Conservation (phyloP, 2,888 invertebrate genomes). For the Crossocerus cetratus region DNA sequence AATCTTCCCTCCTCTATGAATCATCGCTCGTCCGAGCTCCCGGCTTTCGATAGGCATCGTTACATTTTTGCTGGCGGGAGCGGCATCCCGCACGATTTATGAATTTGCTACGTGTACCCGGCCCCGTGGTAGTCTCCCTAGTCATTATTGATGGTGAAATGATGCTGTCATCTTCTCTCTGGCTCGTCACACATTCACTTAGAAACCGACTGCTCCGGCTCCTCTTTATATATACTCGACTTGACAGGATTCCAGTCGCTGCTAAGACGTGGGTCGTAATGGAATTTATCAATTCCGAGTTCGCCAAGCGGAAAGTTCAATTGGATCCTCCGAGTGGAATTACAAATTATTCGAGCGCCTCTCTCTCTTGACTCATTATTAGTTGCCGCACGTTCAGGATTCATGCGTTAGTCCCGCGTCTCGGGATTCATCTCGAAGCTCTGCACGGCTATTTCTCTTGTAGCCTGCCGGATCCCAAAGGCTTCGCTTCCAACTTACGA, state of each 20-base stretch:
- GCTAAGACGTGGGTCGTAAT: neutral
- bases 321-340: constrained; percentile 19
- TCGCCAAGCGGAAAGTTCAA: constrained; percentile 9
- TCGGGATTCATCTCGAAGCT: constrained; percentile 44
- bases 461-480: constrained; percentile 43
- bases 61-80: constrained; percentile 8
- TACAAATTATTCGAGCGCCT: constrained; percentile 37
- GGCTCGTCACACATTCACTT: too few species aligned
- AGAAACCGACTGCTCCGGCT: too few species aligned
- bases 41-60: constrained; percentile 6
- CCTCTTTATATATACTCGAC: too few species aligned
- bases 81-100: constrained; percentile 5
- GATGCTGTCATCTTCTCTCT: neutral
- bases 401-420: constrained; percentile 35
- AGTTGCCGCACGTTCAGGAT: constrained; percentile 25
- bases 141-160: neutral
- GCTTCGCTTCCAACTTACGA: constrained; percentile 66
- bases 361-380: constrained; percentile 45
- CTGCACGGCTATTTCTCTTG: constrained; percentile 21
- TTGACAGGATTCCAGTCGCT: neutral
- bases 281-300: constrained; percentile 3
- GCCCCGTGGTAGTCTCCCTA: neutral
- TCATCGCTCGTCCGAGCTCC: constrained; percentile 14
- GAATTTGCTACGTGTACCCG: neutral
- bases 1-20: constrained; percentile 16